Conservation (phyloP, 2,888 invertebrate genomes). For the Agrilus cyanescens region DNA sequence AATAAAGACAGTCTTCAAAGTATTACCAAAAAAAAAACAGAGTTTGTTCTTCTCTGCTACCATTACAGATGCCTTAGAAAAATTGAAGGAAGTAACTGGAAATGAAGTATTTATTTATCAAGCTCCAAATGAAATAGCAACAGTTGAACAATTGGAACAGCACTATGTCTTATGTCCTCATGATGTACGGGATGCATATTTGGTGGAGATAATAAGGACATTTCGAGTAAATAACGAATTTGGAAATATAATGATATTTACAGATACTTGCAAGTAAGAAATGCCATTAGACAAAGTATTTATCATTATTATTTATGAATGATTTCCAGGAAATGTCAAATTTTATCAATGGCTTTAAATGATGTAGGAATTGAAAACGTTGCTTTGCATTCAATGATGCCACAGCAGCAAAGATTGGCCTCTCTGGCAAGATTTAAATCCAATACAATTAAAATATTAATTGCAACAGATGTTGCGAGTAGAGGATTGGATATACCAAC, state of each 20-base stretch:
- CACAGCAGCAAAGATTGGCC: slow-evolving; percentile 74
- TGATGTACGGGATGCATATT: slow-evolving; percentile 83
- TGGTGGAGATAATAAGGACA: slow-evolving; percentile 70
- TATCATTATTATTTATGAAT: background rate
- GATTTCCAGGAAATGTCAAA: slow-evolving; percentile 68
- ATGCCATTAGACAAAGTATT: background rate
- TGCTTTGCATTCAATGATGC: slow-evolving; percentile 86
- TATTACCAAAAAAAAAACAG: slow-evolving; percentile 68
- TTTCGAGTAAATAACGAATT: slow-evolving; percentile 60
- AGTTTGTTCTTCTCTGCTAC: slow-evolving; percentile 93
- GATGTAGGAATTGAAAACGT: slow-evolving; percentile 82
- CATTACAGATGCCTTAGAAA: slow-evolving; percentile 70
- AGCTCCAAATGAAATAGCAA: slow-evolving; percentile 61
- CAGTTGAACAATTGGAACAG: slow-evolving; percentile 83
- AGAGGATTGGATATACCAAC: slow-evolving; percentile 92
- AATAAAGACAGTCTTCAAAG: slow-evolving; percentile 64
- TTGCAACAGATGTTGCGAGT: slow-evolving; percentile 96
- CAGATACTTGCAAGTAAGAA: slow-evolving; percentile 85
- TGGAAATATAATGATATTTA: slow-evolving; percentile 87
- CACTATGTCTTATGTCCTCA: slow-evolving; percentile 83
- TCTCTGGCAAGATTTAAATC: slow-evolving; percentile 85
- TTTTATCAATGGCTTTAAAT: slow-evolving; percentile 78
- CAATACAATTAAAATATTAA: slow-evolving; percentile 72
- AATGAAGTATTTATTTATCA: slow-evolving; percentile 51
- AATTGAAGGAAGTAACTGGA: slow-evolving; percentile 48